Percentiles rank a stretch among this genome's conserved stretches.
Evolutionary conservation across 2,888 invertebrate species (phyloP).

Genomic region (Serrognathus titanus): DNA sequence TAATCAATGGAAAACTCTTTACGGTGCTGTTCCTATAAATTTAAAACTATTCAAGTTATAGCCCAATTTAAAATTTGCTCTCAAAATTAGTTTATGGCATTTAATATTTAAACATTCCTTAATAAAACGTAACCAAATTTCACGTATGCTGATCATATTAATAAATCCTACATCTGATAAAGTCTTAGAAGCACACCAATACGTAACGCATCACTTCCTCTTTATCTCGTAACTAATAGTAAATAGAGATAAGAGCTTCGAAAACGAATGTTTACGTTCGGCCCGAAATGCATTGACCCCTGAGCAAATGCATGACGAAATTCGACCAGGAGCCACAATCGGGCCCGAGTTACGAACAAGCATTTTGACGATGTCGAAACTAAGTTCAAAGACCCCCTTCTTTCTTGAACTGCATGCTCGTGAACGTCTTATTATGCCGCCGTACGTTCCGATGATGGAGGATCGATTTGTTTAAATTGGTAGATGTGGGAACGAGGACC

Average conservation of each 20-base stretch:
- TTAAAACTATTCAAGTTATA: too few species aligned
- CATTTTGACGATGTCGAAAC: slow-evolving; percentile 25
- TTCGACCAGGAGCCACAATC: slow-evolving; percentile 22
- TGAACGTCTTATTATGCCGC: neutral
- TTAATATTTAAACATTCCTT: too few species aligned
- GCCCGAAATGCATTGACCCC: slow-evolving; percentile 19
- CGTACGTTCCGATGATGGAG: neutral
- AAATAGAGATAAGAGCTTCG: neutral
- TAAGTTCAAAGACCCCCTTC: slow-evolving; percentile 23
- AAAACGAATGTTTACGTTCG: slow-evolving; percentile 1
- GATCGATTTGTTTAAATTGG: slow-evolving; percentile 2
- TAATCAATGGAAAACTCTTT: too few species aligned
- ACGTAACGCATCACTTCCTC: too few species aligned
- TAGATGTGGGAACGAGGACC: neutral
- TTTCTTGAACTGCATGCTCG: neutral
- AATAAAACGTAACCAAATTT: too few species aligned
- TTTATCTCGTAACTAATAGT: too few species aligned
- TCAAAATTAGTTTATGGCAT: too few species aligned
- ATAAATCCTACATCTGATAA: too few species aligned
- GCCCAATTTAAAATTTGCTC: too few species aligned
- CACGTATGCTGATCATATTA: too few species aligned
- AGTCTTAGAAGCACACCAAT: too few species aligned
- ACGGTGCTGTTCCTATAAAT: too few species aligned
- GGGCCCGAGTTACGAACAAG: slow-evolving; percentile 26
- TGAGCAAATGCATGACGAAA: slow-evolving; percentile 4